phyloP scores from a whole-genome alignment of 2,797 vertebrate genomes.

The Pseudocheirus occidentalis region DNA sequence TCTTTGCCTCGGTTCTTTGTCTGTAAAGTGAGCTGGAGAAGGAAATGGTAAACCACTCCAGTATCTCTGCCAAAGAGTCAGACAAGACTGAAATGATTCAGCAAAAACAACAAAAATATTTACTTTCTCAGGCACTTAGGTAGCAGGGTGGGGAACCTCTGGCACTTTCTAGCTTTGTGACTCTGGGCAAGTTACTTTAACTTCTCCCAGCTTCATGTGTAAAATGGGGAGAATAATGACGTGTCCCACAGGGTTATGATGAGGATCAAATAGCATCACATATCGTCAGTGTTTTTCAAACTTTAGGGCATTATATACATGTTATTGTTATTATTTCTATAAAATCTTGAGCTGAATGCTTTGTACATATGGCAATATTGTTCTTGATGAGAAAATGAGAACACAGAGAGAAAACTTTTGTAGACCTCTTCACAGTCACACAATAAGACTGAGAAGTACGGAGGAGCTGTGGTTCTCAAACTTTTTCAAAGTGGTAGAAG shows the following conservation, averaged over 20 bases:
- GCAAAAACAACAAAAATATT: not conserved
- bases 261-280: not conserved
- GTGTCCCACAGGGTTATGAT: not conserved
- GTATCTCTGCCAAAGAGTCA: not conserved
- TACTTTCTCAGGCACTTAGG: not conserved
- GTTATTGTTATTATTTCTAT: not conserved
- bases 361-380: not conserved
- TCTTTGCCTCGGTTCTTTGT: not conserved
- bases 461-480: not conserved
- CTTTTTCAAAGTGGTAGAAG: not conserved
- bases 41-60: not conserved
- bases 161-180: not conserved
- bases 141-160: not conserved
- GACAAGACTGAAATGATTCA: not conserved
- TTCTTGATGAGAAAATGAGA: not conserved
- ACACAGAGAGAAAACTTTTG: not conserved
- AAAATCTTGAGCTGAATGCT: not conserved
- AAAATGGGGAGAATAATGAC: not conserved
- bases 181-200: not conserved
- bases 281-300: not conserved
- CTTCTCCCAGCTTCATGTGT: not conserved
- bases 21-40: not conserved
- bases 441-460: not conserved
- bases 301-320: not conserved
- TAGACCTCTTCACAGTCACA: not conserved